Evolutionary conservation across 2,113 vertebrate species (phyloP).

Genomic region (Hemicordylus capensis): DNA sequence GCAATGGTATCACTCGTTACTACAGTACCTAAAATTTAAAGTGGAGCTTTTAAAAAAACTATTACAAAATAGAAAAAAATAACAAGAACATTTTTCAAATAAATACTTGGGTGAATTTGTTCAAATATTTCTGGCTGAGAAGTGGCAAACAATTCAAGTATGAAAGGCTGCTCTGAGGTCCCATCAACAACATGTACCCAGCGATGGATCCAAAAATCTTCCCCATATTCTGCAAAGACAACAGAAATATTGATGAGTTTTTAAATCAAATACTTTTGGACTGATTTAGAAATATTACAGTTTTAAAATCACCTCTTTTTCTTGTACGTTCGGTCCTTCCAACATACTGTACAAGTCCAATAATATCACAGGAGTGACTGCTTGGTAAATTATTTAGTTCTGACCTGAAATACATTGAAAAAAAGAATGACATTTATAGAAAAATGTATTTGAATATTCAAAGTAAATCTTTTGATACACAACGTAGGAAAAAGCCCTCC

Average conservation of each 20-base stretch:
- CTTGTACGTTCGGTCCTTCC: slow-evolving; percentile 86
- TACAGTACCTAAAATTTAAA: slow-evolving; percentile 16
- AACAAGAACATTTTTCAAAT: slow-evolving; percentile 38
- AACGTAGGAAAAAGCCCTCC: neutral
- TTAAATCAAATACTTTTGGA: slow-evolving; percentile 8
- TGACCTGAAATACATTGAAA: slow-evolving; percentile 74
- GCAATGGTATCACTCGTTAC: fast-evolving
- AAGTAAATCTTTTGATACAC: neutral
- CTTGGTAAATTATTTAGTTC: slow-evolving; percentile 79
- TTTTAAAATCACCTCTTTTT: slow-evolving; percentile 75
- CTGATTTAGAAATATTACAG: slow-evolving; percentile 1
- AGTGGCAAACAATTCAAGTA: slow-evolving; percentile 91
- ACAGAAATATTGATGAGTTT: slow-evolving; percentile 35
- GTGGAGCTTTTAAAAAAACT: neutral
- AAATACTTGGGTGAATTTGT: slow-evolving; percentile 87
- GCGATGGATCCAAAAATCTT: slow-evolving; percentile 90
- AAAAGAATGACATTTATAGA: neutral
- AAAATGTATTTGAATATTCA: neutral
- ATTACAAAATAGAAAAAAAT: slow-evolving; percentile 10
- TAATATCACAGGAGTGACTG: slow-evolving; percentile 84
- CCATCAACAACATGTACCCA: slow-evolving; percentile 90
- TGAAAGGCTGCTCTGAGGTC: slow-evolving; percentile 84
- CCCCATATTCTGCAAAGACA: slow-evolving; percentile 74
- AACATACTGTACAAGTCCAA: slow-evolving; percentile 90
- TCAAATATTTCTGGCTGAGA: slow-evolving; percentile 92